Base-by-base conservation (phyloP, 2,888 invertebrate species). In the Candidula unifasciata region DNA sequence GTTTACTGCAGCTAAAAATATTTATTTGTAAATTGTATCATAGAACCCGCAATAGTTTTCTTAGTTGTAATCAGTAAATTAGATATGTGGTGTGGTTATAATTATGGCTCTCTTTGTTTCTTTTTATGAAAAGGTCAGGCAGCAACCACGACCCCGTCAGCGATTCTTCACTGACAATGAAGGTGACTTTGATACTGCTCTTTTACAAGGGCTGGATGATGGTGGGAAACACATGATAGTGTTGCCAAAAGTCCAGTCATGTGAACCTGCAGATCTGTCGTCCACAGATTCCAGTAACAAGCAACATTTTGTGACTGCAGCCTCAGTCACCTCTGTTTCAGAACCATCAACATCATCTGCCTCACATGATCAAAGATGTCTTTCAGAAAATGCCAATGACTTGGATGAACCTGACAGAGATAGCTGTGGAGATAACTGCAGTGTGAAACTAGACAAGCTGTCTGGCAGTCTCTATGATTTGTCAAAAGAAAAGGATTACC, bases 81-180 rank as follows among this genome's bases (percentile, higher is more conserved):
- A 44, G 44, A 6, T n/a, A n/a, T 44, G 44, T 44, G 6, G 44
- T 44, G 44, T 44, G 44, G 8, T 44, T 44, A 44, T 44, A 44
- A 44, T 18, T 5, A 60, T 24, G 10, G 60, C 21, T 18, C 21
- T 21, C 60, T 24, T 60, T 16, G 10, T 60, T 60, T 60, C 6
- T 54, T 54, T 30, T 54, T 52, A 21, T 44, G n/a, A 30, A 6
- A 30, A 79, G 79, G 68, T 79, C 27, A 66, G 79, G 30, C 79
- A 79, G 52, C 79, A 79, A 30, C 68, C 79, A 21, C 79, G 52
- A 16, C 66, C 79, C 24, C 37, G 66, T 30, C 64, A 79, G 27
- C 37, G 79, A n/a, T n/a, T 79, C 44, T 27, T 52, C 30, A 16
- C 18, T 27, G 37, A 64, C n/a, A 27, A 2, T 8, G 35, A 79